phyloP scores from a whole-genome alignment of 1,140 invertebrate genomes.

The Macrotrachela quadricornifera region DNA sequence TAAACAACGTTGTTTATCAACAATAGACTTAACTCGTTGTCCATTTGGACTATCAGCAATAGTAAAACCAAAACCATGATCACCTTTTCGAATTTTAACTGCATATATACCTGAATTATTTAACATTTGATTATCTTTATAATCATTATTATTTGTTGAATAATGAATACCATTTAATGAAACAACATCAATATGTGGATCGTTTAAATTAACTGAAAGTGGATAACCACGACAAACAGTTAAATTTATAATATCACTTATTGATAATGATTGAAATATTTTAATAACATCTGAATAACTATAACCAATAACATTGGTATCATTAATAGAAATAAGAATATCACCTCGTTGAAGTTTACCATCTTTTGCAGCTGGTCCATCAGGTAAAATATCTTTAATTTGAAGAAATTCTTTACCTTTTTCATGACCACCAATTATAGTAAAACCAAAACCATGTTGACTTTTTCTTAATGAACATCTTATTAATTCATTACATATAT shows the following conservation, averaged over 20 bases:
- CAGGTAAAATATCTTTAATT: slow-evolving; percentile 84
- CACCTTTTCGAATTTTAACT: slow-evolving; percentile 16
- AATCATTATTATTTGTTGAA: too few relatives aligned
- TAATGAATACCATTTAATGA: slow-evolving; percentile 38
- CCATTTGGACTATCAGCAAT: slow-evolving; percentile 51
- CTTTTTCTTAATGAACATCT: slow-evolving; percentile 61
- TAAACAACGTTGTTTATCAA: slow-evolving; percentile 63
- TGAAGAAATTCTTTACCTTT: slow-evolving; percentile 34
- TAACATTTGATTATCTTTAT: too few relatives aligned
- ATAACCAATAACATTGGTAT: slow-evolving; percentile 72
- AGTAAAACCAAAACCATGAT: slow-evolving; percentile 66
- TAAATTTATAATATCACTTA: slow-evolving; percentile 64
- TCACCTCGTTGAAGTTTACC: slow-evolving; percentile 66
- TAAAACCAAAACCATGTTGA: slow-evolving; percentile 77
- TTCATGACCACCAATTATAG: slow-evolving; percentile 64
- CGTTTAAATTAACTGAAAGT: slow-evolving; percentile 79
- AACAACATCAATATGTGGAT: slow-evolving; percentile 82
- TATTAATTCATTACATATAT: too few relatives aligned
- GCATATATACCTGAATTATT: too few relatives aligned
- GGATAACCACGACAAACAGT: slow-evolving; percentile 86
- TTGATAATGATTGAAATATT: slow-evolving; percentile 74
- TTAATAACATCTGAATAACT: slow-evolving; percentile 82
- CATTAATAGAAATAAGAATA: slow-evolving; percentile 80
- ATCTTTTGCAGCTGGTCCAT: slow-evolving; percentile 87
- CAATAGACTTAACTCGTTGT: slow-evolving; percentile 64